Base-by-base conservation (phyloP, 1,140 invertebrate species). In the Drosophila mojavensis region DNA sequence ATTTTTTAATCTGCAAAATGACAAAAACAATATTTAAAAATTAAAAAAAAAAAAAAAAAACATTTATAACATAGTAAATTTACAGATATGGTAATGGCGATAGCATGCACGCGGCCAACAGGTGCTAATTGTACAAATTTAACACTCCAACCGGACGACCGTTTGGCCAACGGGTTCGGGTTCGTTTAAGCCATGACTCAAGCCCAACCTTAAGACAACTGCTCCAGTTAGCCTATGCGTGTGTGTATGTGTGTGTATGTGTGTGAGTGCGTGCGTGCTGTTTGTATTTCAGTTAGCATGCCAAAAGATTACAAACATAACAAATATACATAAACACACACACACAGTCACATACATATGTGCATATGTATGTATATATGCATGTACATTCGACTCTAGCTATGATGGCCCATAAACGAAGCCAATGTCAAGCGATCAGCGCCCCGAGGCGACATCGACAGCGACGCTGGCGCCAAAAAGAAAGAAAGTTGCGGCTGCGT, bases 81-180 rank as follows among this genome's bases (percentile, higher is more conserved):
- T 75, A 73, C 54, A 73, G 30, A 79, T 48, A 70, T 63, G 83
- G 69, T 88, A 88, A 88, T 86, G 47, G 65, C 67, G 33, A 54
- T 50, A 61, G 71, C 83, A 82, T 84, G 83, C 65, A 11, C 36
- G 63, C 72, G 28, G 47, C 26, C 43, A 30, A 47, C 79, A 88
- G 73, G 83, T 88, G 83, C 73, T 86, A 86, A 86, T 79, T 86
- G 76, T 63, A 50, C 76, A 67, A 67, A 86, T 79, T 79, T 82
- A 66, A 68, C 70, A 75, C 70, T 48, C 45, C 53, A 24, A 13
- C 28, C 28, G 28, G 5, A 6, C 13, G 24, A 39, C 10, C 20
- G 36, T 11, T 11, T 3, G 43, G 15, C 43, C 43, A 60, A 24
- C 20, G 65, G 24, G 24, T 17, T 28, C 6, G 41, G 41, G n/a